Evolutionary conservation across 2,797 vertebrate genomes (phyloP).

Genomic region (Lacerta viridis): DNA sequence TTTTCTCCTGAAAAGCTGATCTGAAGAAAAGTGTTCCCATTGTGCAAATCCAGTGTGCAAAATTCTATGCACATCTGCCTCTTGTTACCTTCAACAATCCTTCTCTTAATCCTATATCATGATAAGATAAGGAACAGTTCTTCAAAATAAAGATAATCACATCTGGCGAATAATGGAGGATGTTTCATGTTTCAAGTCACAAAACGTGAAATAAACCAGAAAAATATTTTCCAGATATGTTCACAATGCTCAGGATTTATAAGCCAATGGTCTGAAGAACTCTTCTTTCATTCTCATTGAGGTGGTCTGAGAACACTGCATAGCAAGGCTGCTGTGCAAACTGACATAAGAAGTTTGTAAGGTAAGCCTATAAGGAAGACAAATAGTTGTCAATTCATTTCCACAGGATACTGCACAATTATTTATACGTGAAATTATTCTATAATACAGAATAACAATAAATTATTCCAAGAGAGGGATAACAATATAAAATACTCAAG

Average conservation of each 20-base stretch:
- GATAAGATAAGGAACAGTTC: slow-evolving; percentile 63
- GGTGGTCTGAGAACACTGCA: slow-evolving; percentile 95
- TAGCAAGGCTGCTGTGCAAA: slow-evolving; percentile 98
- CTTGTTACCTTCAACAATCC: slow-evolving; percentile 54
- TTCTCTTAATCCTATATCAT: slow-evolving; percentile 57
- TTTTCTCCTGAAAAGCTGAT: slow-evolving; percentile 66
- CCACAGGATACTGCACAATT: background rate
- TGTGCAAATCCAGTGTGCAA: slow-evolving; percentile 64
- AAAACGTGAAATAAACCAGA: slow-evolving; percentile 69
- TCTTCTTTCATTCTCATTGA: slow-evolving; percentile 92
- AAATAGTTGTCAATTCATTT: slow-evolving; percentile 37
- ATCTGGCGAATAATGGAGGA: slow-evolving; percentile 65
- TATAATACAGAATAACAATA: accelerated
- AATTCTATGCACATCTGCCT: slow-evolving; percentile 52
- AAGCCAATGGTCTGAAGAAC: slow-evolving; percentile 95
- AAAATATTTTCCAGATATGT: slow-evolving; percentile 46
- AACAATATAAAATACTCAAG: background rate
- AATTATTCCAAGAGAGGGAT: background rate
- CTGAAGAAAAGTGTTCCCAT: slow-evolving; percentile 74
- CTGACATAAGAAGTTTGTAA: slow-evolving; percentile 97
- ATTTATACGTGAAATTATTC: slow-evolving; percentile 11
- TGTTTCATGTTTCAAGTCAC: slow-evolving; percentile 67
- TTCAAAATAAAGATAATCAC: slow-evolving; percentile 26
- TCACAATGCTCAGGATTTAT: slow-evolving; percentile 75
- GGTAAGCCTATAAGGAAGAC: slow-evolving; percentile 87